Percentiles rank a stretch among this genome's conserved stretches.
phyloP scores from a whole-genome alignment of 2,888 invertebrate genomes.

The Acleris emargana region DNA sequence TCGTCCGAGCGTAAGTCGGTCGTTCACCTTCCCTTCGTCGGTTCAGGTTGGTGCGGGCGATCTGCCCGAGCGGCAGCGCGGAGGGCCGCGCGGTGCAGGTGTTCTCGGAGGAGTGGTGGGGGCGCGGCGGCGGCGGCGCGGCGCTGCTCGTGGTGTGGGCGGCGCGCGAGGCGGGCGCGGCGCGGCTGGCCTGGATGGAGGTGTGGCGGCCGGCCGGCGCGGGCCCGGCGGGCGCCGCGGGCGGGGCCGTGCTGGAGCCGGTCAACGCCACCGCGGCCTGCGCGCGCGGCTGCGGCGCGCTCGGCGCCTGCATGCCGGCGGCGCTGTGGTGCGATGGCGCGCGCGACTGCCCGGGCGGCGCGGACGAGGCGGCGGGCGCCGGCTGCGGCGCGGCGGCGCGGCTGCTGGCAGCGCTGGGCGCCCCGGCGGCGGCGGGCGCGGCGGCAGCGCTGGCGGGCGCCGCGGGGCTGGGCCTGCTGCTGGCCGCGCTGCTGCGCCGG shows the following conservation, averaged over 20 bases:
- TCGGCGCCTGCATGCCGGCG: constrained; percentile 90
- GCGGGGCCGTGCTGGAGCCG: constrained; percentile 51
- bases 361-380: constrained; percentile 85
- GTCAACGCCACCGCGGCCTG: constrained; percentile 61
- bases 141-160: constrained; percentile 93
- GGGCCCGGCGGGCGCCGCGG: constrained; percentile 82
- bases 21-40: no score
- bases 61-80: constrained; percentile 89
- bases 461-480: constrained; percentile 82
- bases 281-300: constrained; percentile 85
- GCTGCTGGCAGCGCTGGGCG: constrained; percentile 83
- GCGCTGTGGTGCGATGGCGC: constrained; percentile 90
- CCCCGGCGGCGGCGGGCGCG: constrained; percentile 86
- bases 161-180: constrained; percentile 91
- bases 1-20: no score
- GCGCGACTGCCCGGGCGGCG: constrained; percentile 87
- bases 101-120: constrained; percentile 91
- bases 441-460: constrained; percentile 60
- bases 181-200: constrained; percentile 83
- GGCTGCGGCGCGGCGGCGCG: constrained; percentile 57
- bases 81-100: constrained; percentile 88
- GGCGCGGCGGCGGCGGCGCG: constrained; percentile 74
- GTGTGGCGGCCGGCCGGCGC: constrained; percentile 47
- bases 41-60: constrained; percentile 83
- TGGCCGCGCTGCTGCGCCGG: constrained; percentile 76